Base-by-base conservation (phyloP, 2,888 invertebrate genomes). In the Sussaba pulchella region DNA sequence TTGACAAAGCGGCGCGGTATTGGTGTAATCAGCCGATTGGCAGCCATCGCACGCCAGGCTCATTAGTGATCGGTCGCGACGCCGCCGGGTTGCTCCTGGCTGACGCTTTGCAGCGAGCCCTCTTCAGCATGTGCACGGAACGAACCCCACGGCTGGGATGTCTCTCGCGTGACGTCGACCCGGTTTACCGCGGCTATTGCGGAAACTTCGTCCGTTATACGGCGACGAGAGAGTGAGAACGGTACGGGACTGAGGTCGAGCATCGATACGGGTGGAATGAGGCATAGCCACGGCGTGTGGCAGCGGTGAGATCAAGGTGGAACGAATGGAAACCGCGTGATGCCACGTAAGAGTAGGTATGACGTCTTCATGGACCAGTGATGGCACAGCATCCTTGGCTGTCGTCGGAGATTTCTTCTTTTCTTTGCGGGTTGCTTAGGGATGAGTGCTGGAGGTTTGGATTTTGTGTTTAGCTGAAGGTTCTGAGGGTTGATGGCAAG, bases 21-120 rank as follows among this genome's bases (percentile, higher is more conserved):
- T 76, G 57, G 82, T 79, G 79, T 81, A 84, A 84, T 84, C 83
- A 84, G 70, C 72, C 83, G 84, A 83, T 84, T 84, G 84, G 82
- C 81, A 83, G 84, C 79, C 84, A 70, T 66, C 75, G 81, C 83
- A 83, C 83, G 84, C 81, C 77, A 72, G 79, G 73, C 84, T 83
- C 84, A 83, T 84, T 84, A 84, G 81, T 78, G 83, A 83, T 83
- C 78, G 69, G 67, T 61, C 67, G 47, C 67, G 63, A 76, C 76
- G 78, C 66, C 66, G 66, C 67, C 67, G 21, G 61, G 47, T 50
- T 17, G 17, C 72, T 50, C 64, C 31, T 67, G 12, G 24, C 26
- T 21, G 19, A 3, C 64, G 59, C 45, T 36, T 43, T 14, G 64
- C 6, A 5, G 45, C 45, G 63, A 63, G 66, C 2, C 31, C 31